phyloP scores from a whole-genome alignment of 1,140 invertebrate genomes.

The Drosophila arizonae region DNA sequence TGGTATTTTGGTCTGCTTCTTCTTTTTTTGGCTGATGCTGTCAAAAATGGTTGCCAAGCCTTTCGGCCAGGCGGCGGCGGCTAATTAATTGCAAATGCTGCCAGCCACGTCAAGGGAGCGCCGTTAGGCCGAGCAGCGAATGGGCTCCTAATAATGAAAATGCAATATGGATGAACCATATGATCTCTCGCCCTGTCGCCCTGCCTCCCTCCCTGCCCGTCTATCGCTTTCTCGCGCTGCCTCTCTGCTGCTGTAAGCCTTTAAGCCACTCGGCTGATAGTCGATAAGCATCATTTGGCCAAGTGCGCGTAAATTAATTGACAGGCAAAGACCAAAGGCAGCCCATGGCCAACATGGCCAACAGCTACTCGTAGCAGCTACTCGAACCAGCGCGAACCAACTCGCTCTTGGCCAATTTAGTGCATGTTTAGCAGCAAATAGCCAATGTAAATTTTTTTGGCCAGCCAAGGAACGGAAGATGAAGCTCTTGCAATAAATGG shows the following conservation, averaged over 20 bases:
- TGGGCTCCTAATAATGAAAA: conserved; percentile 38
- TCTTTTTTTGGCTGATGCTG: conserved; percentile 60
- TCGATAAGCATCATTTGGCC: conserved; percentile 65
- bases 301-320: conserved; percentile 78
- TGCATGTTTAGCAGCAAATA: conserved; percentile 60
- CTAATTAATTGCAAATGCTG: conserved; percentile 78
- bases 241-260: neutral
- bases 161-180: conserved; percentile 24
- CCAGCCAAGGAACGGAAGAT: conserved; percentile 7
- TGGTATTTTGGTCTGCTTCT: conserved; percentile 4
- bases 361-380: neutral
- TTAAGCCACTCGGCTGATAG: conserved; percentile 34
- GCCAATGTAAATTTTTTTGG: conserved; percentile 66
- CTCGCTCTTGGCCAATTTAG: conserved; percentile 51
- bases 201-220: neutral
- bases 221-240: neutral
- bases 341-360: neutral
- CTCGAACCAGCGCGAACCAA: neutral
- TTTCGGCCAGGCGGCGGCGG: conserved; percentile 40
- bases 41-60: conserved; percentile 77
- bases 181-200: neutral
- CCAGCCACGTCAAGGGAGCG: conserved; percentile 62
- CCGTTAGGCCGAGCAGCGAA: conserved; percentile 18
- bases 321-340: conserved; percentile 24
- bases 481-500: neutral